phyloP scores from a whole-genome alignment of 1,140 invertebrate species.

The Micrasema minimum region DNA sequence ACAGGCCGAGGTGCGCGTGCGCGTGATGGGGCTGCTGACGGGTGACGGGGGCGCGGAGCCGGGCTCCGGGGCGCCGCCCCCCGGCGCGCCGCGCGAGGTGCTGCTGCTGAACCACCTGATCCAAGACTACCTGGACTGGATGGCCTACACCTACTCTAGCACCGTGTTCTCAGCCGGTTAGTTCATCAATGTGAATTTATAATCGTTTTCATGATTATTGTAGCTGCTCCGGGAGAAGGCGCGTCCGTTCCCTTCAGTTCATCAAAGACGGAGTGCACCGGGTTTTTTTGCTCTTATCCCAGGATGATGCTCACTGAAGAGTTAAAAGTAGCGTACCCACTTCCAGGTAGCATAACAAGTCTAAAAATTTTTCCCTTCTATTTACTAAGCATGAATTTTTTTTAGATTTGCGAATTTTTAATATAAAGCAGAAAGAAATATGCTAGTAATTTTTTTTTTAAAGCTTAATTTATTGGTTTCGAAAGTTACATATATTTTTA shows the following conservation, averaged over 20 bases:
- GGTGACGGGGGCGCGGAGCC: not conserved
- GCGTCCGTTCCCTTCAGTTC: not conserved
- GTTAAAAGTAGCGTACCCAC: too few species aligned
- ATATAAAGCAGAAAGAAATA: too few species aligned
- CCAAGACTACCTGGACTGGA: conserved; percentile 66
- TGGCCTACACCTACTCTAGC: conserved; percentile 63
- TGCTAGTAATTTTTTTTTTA: too few species aligned
- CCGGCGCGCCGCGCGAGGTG: conserved; percentile 54
- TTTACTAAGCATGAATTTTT: too few species aligned
- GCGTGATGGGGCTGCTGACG: conserved; percentile 47
- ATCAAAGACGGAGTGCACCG: not conserved
- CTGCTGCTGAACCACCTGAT: conserved; percentile 63
- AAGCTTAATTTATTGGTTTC: too few species aligned
- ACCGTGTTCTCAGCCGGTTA: conserved; percentile 61
- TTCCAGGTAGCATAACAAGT: too few species aligned
- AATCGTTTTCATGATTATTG: too few species aligned
- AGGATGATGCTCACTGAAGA: too few species aligned
- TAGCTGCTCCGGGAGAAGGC: not conserved
- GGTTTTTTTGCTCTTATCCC: not conserved
- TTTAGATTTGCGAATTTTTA: too few species aligned
- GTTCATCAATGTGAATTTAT: too few species aligned
- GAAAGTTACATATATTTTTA: too few species aligned
- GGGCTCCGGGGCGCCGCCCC: not conserved
- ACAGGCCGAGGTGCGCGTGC: conserved; percentile 55
- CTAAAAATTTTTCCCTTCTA: too few species aligned